Percentiles rank a stretch among this genome's conserved stretches.
Conservation (phyloP, 2,113 vertebrate species). For the Epinephelus fuscoguttatus region DNA sequence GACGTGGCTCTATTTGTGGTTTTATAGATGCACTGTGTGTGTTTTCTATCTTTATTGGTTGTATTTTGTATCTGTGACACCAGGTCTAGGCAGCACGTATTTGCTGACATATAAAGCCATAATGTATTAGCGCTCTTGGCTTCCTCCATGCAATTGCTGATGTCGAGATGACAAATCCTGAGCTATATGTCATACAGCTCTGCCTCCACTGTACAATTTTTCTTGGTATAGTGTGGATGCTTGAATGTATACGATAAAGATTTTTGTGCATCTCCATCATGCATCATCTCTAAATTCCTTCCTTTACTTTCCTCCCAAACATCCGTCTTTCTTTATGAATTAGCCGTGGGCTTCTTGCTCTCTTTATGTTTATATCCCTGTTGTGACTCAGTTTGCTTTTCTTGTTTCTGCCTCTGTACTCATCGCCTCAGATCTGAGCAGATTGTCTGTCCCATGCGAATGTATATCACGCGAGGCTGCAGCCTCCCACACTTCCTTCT, state of each 20-base stretch:
- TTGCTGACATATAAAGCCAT: conserved; percentile 63
- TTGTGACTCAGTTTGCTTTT: not conserved
- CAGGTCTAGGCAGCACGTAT: conserved; percentile 9
- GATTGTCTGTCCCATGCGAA: conserved; percentile 51
- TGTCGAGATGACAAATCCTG: conserved; percentile 66
- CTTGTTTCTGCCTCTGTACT: not conserved
- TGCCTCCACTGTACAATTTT: not conserved
- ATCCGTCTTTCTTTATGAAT: conserved; percentile 17
- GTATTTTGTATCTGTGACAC: conserved; percentile 71
- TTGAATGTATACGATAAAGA: conserved; percentile 2
- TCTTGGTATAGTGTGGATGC: not conserved
- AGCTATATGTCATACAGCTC: conserved; percentile 39
- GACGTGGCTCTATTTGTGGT: conserved; percentile 43
- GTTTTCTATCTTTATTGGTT: conserved; percentile 64
- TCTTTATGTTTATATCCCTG: not conserved
- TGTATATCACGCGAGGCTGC: conserved; percentile 2
- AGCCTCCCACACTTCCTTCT: not conserved
- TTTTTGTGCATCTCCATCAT: not conserved
- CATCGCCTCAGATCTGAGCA: conserved; percentile 11
- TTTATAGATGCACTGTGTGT: conserved; percentile 54
- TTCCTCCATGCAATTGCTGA: conserved; percentile 39
- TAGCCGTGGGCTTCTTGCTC: conserved; percentile 14
- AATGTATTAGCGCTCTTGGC: conserved; percentile 59
- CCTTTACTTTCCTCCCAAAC: not conserved
- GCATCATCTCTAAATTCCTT: not conserved